These are phyloP conservation scores for Centropus bengalensis DNA, from an alignment of 2,113 vertebrate species.

Conservation along the genomic window DNA sequence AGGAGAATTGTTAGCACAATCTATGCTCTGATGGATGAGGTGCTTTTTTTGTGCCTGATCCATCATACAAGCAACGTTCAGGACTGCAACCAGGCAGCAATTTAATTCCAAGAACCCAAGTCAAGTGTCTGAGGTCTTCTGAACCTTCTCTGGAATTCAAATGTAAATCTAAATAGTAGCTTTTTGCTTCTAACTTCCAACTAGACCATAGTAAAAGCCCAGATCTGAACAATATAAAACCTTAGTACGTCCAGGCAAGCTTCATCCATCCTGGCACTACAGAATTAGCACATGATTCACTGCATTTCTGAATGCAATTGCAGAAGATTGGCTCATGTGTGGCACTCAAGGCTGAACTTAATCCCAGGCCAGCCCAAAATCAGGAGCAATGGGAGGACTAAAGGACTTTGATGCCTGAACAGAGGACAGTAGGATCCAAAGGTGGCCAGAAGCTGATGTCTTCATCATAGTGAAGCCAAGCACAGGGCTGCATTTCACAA, in stretches of 20 bases:
- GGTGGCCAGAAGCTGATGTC: background rate
- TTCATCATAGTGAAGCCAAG: fast-evolving
- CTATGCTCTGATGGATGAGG: background rate
- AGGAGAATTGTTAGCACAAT: background rate
- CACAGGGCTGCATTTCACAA: background rate
- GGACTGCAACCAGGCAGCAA: background rate
- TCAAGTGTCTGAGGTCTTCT: background rate
- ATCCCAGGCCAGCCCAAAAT: background rate
- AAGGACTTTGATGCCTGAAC: background rate
- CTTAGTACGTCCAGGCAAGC: background rate
- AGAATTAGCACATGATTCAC: background rate
- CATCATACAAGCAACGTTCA: background rate
- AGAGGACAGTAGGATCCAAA: background rate
- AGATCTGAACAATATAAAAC: background rate
- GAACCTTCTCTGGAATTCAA: background rate
- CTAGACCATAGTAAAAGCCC: background rate
- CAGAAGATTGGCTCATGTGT: background rate
- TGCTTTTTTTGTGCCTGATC: background rate
- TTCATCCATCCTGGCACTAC: background rate
- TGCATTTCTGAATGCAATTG: background rate
- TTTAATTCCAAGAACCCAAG: background rate
- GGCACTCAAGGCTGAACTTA: background rate
- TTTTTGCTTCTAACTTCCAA: background rate
- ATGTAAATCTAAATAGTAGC: background rate
- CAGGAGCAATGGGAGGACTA: background rate